Conservation (phyloP, 1,140 invertebrate genomes). For the Monomorium pharaonis region DNA sequence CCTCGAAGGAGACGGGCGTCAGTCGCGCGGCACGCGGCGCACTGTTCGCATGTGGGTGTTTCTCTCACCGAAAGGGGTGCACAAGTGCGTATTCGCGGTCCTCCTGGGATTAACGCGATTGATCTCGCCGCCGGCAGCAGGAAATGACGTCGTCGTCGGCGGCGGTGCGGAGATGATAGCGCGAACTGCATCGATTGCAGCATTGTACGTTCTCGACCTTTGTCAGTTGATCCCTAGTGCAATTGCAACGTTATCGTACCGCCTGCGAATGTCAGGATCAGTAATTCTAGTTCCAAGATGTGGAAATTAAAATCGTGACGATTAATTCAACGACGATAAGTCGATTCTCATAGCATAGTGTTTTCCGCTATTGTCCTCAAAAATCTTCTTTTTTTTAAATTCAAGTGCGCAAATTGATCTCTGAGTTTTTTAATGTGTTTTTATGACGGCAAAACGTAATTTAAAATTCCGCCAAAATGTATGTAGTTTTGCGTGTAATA, state of each 20-base stretch:
- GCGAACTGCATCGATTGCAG: constrained; percentile 43
- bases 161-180: constrained; percentile 53
- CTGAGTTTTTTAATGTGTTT: neutral
- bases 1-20: constrained; percentile 70
- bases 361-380: neutral
- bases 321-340: neutral
- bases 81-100: constrained; percentile 26
- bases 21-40: constrained; percentile 82
- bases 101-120: constrained; percentile 42
- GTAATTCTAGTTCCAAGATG: neutral
- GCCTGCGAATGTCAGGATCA: neutral
- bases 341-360: neutral
- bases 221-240: neutral
- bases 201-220: constrained; percentile 45
- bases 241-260: constrained; percentile 8
- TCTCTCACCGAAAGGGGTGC: constrained; percentile 37
- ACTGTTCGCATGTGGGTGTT: constrained; percentile 74
- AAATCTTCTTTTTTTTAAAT: neutral
- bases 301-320: neutral
- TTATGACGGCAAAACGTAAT: neutral
- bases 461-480: neutral
- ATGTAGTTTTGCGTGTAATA: neutral
- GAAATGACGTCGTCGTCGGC: constrained; percentile 18
- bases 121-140: constrained; percentile 17
- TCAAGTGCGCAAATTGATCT: neutral